Base-by-base conservation (phyloP, 2,797 vertebrate genomes). In the Sebastes hopkinsi region DNA sequence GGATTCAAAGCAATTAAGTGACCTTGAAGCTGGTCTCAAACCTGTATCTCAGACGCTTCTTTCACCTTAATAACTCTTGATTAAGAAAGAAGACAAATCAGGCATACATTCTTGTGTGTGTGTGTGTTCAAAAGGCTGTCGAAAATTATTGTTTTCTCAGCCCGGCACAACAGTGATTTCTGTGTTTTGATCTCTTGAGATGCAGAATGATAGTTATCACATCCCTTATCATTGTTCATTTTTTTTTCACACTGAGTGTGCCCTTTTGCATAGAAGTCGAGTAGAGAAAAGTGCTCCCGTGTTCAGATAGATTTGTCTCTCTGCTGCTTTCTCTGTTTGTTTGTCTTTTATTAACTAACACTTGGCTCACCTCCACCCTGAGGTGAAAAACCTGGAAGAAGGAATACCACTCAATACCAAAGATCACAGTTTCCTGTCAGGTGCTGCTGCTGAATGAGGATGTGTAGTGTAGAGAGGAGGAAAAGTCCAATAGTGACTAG, bases 171-270 rank as follows among this genome's bases (percentile, higher is more conserved):
- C 30, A 72, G 70, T 64, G 20, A 36, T 52, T n/a, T 77, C 46
- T 72, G 25, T 79, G 86, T 86, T 89, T 90, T 87, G 69, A 86
- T 86, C 59, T 34, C 46, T 38, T 67, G 14, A 72, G 52, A 79
- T 58, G 52, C 62, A 42, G 2, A 81, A 81, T 77, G 64, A 71
- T 69, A 38, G 50, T 85, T 79, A 73, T 82, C 75, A 68, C 72
- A 52, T 77, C 64, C 27, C 6, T 65, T 60, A 78, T 79, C 58
- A 61, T 29, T 61, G 67, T 65, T 73, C 6, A 11, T 65, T 62
- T 61, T 67, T 46, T 67, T 46, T 67, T 34, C 29, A 74, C 32
- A 79, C 25, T 11, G 50, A 71, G 42, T 9, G 9, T 78, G 36
- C 22, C 25, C 61, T 82, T 75, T 69, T 70, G 20, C 36, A 32